Evolutionary conservation across 2,888 invertebrate genomes (phyloP), one percentile per base, ranked within the genome.

Genomic region (Papilio demoleus): DNA sequence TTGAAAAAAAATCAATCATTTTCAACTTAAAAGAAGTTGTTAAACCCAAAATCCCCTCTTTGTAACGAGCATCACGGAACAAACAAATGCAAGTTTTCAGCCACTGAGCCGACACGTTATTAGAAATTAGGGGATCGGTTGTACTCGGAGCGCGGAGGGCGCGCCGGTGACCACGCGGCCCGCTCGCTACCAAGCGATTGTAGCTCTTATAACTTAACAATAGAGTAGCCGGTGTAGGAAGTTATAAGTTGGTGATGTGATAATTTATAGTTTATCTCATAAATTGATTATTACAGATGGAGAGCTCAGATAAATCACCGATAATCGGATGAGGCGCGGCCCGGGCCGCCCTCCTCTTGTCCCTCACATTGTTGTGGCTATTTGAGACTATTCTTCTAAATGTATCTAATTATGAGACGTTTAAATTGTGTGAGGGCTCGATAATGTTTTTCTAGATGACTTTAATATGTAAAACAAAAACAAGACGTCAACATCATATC

Each of bases 231-330:
- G 2, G 17, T 14, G 19, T 9, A 2, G 58, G 2, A 36, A 3
- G 24, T 1, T 0, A 27, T 56, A 34, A 1, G 9, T 17, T 64
- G 63, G 80, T 72, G 65, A 40, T 68, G 67, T 74, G 75, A 86
- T 88, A 88, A 90, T 90, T 88, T 88, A 91, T 90, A 87, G 90
- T 88, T 87, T 88, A 87, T 85, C 86, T 81, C 81, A 76, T 85
- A 85, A 87, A 88, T 89, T 84, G 87, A 88, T 87, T 87, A 88
- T 84, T 85, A 81, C 85, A 84, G 81, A 81, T 77, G 82, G 79
- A 86, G 80, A 78, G 81, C 79, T 82, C 83, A 81, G 80, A 87
- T 88, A 87, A 85, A 86, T 90, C 88, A 85, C 77, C 80, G 70
- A 77, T 85, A 86, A 89, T 86, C 84, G 77, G 83, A 87, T 87